Evolutionary conservation across 1,140 invertebrate species (phyloP).

Genomic region (Carcinoscorpius rotundicauda): DNA sequence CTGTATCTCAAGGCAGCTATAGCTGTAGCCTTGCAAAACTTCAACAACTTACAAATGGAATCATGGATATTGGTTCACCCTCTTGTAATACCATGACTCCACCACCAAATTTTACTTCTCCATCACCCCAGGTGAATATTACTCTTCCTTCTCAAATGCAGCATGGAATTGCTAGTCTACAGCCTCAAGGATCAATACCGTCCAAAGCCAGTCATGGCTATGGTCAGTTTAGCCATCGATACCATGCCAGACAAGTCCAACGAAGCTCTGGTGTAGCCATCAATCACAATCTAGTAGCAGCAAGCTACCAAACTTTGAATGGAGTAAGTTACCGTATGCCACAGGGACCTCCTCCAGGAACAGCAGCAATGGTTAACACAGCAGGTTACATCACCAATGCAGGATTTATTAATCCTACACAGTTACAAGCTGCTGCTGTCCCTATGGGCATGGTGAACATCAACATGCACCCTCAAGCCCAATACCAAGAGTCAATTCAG

Average conservation of each 20-base stretch:
- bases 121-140: constrained; percentile 41
- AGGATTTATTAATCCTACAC: constrained; percentile 55
- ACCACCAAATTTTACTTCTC: constrained; percentile 37
- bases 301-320: constrained; percentile 48
- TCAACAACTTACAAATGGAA: constrained; percentile 73
- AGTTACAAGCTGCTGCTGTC: constrained; percentile 50
- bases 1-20: constrained; percentile 28
- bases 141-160: constrained; percentile 39
- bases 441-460: constrained; percentile 56
- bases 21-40: constrained; percentile 63
- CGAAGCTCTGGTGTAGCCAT: constrained; percentile 60
- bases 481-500: constrained; percentile 54
- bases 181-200: constrained; percentile 41
- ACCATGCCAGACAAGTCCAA: constrained; percentile 30
- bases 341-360: constrained; percentile 34
- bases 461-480: constrained; percentile 40
- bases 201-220: constrained; percentile 1
- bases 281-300: constrained; percentile 54
- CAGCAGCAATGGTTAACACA: constrained; percentile 35
- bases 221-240: constrained; percentile 28
- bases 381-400: constrained; percentile 49
- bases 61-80: constrained; percentile 48
- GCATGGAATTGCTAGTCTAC: constrained; percentile 45
- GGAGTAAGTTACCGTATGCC: constrained; percentile 49
- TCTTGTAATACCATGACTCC: constrained; percentile 50